A percentile compares a stretch with the other conserved stretches of the same genome.
Evolutionary conservation across 2,888 invertebrate genomes (phyloP).

Genomic region (Calephelis perditalis): DNA sequence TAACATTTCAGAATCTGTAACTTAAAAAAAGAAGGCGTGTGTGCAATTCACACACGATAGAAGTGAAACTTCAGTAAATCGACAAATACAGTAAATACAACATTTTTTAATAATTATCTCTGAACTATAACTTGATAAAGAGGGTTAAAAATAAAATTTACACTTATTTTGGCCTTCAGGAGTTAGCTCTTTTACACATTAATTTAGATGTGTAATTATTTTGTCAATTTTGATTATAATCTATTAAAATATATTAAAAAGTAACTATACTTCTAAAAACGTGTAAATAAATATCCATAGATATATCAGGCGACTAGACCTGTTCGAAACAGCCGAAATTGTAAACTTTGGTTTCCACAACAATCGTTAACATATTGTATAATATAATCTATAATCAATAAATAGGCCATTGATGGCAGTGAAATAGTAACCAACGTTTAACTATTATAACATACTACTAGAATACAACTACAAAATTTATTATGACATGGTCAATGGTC

Average conservation of each 20-base stretch:
- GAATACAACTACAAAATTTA: slow-evolving; percentile 8
- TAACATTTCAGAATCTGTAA: no score
- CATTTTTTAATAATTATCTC: no score
- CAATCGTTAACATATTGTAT: slow-evolving; percentile 41
- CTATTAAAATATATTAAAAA: slow-evolving; percentile 9
- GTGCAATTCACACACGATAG: no score
- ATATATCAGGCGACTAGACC: slow-evolving; percentile 62
- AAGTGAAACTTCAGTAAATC: no score
- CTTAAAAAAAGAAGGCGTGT: no score
- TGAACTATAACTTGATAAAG: no score
- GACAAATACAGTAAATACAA: no score
- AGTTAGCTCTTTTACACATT: no score
- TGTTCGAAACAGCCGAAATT: slow-evolving; percentile 57
- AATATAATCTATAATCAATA: slow-evolving; percentile 36
- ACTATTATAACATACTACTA: slow-evolving; percentile 48
- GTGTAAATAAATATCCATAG: slow-evolving; percentile 47
- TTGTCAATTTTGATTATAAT: background rate
- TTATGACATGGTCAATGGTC: background rate
- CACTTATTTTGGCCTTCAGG: no score
- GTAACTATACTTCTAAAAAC: slow-evolving; percentile 27
- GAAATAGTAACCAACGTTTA: slow-evolving; percentile 36
- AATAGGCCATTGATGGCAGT: slow-evolving; percentile 65
- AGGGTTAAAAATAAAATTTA: no score
- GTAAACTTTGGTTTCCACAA: slow-evolving; percentile 69
- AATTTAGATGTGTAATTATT: no score